Evolutionary conservation across 2,797 vertebrate species (phyloP), one percentile per base, ranked within the genome.

Genomic region (Adelosebastes latens): DNA sequence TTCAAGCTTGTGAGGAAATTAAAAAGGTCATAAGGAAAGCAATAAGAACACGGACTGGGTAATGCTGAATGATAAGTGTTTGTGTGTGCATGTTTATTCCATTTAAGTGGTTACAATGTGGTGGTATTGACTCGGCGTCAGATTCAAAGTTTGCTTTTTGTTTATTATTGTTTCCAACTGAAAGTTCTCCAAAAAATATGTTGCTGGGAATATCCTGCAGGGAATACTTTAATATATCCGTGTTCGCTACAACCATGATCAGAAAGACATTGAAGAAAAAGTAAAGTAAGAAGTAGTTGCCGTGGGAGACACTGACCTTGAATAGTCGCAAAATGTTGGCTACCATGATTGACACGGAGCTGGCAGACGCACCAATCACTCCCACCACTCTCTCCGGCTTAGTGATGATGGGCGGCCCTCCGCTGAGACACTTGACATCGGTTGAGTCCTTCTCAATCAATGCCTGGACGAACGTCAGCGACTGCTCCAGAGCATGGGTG

Each of bases 341-440:
- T 89, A 99, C 98, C 98, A 99, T 99, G 94, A 99, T 99, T 92
- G 97, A 98, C 89, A 99, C 97, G 0, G 98, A 99, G 95, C 98
- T 99, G 92, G 97, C 97, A 0, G 98, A 99, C 27, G 98, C 98
- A 0, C 98, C 98, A 27, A 99, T 98, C 92, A 99, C 98, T 0
- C 97, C 98, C 31, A 98, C 98, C 94, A 99, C 98, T 1, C 98
- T 86, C 89, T 99, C 98, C 0, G 98, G 98, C 69, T 97, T 98
- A 75, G 98, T 98, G 95, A 99, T 97, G 95, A 99, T 98, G 88
- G 98, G 98, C 12, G 97, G 97, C 5, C 97, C 97, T 0, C 98
- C 98, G 22, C 96, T 96, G 87, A 97, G 95, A 0, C 98, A 99
- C 89, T 98, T 97, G 84, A 99, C 97, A 93, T 99, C 98, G 0